Evolutionary conservation across 2,888 invertebrate genomes (phyloP).

Genomic region (Oeneis ivallda): DNA sequence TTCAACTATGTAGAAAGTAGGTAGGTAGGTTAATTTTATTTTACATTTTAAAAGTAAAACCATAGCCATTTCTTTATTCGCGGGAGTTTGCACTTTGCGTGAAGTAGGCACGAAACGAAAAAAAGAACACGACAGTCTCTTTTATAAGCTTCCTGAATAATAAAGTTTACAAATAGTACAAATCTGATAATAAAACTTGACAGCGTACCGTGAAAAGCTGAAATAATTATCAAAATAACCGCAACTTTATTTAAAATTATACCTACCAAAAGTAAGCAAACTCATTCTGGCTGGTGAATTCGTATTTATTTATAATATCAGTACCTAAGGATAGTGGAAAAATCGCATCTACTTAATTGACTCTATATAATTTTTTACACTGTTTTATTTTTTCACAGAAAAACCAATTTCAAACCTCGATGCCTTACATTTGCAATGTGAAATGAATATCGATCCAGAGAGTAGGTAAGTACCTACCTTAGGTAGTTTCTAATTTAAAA

Average conservation of each 20-base stretch:
- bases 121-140: conserved; percentile 27
- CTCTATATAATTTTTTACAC: too few relatives aligned
- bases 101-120: conserved; percentile 22
- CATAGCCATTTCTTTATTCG: conserved; percentile 30
- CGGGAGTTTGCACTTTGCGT: background rate
- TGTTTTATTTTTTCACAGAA: too few relatives aligned
- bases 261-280: too few relatives aligned
- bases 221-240: conserved; percentile 23
- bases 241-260: background rate
- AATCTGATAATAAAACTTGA: conserved; percentile 36
- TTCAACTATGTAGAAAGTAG: conserved; percentile 35
- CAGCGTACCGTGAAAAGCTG: conserved; percentile 22
- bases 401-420: too few relatives aligned
- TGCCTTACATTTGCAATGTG: too few relatives aligned
- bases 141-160: conserved; percentile 41
- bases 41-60: conserved; percentile 24
- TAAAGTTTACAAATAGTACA: conserved; percentile 36
- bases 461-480: too few relatives aligned
- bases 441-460: too few relatives aligned
- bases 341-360: background rate
- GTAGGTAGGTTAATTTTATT: conserved; percentile 24
- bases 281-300: too few relatives aligned
- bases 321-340: background rate
- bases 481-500: too few relatives aligned
- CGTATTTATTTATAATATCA: too few relatives aligned